Evolutionary conservation across 2,113 vertebrate species (phyloP), one percentile per base, ranked within the genome.

Genomic region (Cygnus atratus): DNA sequence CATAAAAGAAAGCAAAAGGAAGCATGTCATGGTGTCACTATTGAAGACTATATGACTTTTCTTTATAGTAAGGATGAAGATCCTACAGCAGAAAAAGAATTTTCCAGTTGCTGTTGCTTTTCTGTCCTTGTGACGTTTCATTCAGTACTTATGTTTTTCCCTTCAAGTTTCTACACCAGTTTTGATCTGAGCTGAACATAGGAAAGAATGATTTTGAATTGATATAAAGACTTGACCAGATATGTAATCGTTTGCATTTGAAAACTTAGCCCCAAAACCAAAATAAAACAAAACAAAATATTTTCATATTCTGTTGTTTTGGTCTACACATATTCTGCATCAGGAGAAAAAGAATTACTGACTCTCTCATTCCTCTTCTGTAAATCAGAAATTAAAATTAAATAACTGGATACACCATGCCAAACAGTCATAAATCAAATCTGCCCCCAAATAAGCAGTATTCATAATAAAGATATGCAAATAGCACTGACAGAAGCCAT

Each of bases 391-490:
- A 58, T 94, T 66, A 93, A 97, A 95, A 90, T 83, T 93, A 95
- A 97, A 96, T 94, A 97, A 96, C 94, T 94, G 76, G 92, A 88
- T 92, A 92, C 59, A 87, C 33, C 83, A 91, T 94, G 80, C 94
- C 97, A 97, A 98, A 96, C 71, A 84, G 84, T 93, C 94, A 90
- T 97, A 97, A 97, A 98, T 98, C 96, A 98, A 95, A 96, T 94
- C 59, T 96, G 84, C 50, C 91, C 94, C 88, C 92, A 98, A 97
- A 97, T 97, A 97, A 97, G 88, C 83, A 70, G 62, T 88, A 97
- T 94, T 97, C 62, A 95, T 96, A 97, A 97, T 97, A 97, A 97
- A 97, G 91, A 80, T 85, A 98, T 97, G 96, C 95, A 98, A 97
- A 98, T 94, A 97, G 16, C 92, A 82, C 83, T 92, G 91, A 95